phyloP scores from a whole-genome alignment of 2,888 invertebrate species.

The Eupithecia pulchellata region DNA sequence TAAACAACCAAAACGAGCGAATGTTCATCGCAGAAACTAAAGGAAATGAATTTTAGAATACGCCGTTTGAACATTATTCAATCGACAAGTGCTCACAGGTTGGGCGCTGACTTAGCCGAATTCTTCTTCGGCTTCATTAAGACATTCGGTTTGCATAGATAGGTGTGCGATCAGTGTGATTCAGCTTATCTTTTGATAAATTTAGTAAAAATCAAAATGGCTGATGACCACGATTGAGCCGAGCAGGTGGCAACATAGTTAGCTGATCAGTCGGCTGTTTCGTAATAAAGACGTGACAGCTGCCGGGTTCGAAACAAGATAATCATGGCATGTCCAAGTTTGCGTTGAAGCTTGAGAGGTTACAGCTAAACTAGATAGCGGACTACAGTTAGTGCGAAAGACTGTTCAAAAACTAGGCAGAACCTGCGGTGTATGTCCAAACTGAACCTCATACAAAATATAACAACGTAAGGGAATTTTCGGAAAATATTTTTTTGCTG shows the following conservation, averaged over 20 bases:
- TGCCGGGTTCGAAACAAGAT: constrained; percentile 36
- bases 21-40: not conserved
- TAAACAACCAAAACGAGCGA: not conserved
- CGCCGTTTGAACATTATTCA: no score
- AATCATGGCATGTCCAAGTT: constrained; percentile 34
- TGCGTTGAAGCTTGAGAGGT: not conserved
- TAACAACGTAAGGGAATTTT: no score
- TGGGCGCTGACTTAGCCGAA: not conserved
- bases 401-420: not conserved
- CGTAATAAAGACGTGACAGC: constrained; percentile 45
- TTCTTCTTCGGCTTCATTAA: not conserved
- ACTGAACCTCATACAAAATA: not conserved
- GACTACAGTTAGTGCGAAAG: not conserved
- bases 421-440: not conserved
- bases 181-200: not conserved
- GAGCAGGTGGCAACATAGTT: constrained; percentile 47
- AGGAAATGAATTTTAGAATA: not conserved
- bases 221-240: not conserved
- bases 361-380: not conserved
- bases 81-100: not conserved
- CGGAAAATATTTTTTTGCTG: no score
- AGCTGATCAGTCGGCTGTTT: constrained; percentile 49
- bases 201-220: not conserved
- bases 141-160: not conserved
- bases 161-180: not conserved